Base-by-base conservation (phyloP, 2,888 invertebrate genomes). In the Eristalis pertinax region DNA sequence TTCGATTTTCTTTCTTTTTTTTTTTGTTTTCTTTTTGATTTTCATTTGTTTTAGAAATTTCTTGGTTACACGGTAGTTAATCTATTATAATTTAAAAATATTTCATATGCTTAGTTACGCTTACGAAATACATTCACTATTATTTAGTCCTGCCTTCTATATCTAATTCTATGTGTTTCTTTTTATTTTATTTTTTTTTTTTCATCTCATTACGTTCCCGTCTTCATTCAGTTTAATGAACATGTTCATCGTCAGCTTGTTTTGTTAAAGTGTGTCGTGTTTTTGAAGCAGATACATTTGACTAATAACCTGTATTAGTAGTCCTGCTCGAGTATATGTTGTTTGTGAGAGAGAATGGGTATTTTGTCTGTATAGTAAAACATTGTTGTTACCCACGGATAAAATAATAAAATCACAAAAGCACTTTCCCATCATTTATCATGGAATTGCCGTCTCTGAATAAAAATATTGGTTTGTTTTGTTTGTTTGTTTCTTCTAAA, bases 341-440 rank as follows among this genome's bases (percentile, higher is more conserved):
- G 26, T 68, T 70, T 82, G 43, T 63, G 56, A 63, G 69, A 63
- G 69, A 69, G 73, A 69, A 64, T 70, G n/a, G 67, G 43, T 81
- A 56, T 13, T 67, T 73, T 73, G 67, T 73, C 69, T 69, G 62
- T 73, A 35, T 76, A 67, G 35, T 77, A 76, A 72, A 81, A 75
- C 67, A 77, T 60, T 80, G 50, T 41, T 65, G 74, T 70, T 65
- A 64, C 74, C 85, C 74, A 56, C 56, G 63, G 72, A 79, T 83
- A 74, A 74, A 85, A 86, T 72, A 79, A 79, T 75, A 79, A 82
- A 78, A 86, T 86, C 86, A 86, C 86, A 86, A 86, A 86, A 86
- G 82, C 83, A 83, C 65, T 83, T 86, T 86, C 78, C 78, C 69
- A 86, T 82, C 67, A 75, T 78, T 78, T 82, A 82, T 86, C 86